Base-by-base conservation (phyloP, 2,113 vertebrate genomes). In the Chelonoidis abingdonii region DNA sequence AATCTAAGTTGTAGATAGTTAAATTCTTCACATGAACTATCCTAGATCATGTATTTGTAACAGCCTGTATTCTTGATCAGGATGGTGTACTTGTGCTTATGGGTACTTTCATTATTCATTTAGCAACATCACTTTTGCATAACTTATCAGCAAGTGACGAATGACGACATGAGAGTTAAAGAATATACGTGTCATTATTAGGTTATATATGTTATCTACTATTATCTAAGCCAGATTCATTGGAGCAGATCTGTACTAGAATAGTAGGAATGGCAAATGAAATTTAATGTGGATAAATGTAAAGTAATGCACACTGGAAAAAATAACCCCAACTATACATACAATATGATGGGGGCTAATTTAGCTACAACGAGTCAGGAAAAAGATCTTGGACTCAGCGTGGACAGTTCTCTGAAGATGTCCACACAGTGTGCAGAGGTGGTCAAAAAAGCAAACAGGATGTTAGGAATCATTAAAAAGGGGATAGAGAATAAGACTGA, bases 221-320 rank as follows among this genome's bases (percentile, higher is more conserved):
- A 56, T 21, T 76, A 87, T 21, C 5, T 80, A 76, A 83, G 50
- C 86, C n/a, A 92, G 80, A 94, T 88, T 92, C 41, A 25, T 78
- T 94, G 95, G 80, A 95, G 93, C 54, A 87, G 35, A 3, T 41
- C 38, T 87, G 17, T 89, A 96, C 82, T 38, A 52, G 49, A 93
- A 69, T 47, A 53, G 24, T 49, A 8, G 38, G 84, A 49, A 49
- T 49, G 47, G 9, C 47, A 49, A 49, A 49, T 49, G 47, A 49
- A 49, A 49, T 49, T 49, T 49, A 49, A 49, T 49, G 47, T 49
- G 47, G 47, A 49, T 10, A 49, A 49, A 49, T 49, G 47, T 49
- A 49, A 49, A 49, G 47, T 49, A 49, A 49, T 49, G 47, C 47
- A 49, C 47, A 1, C 3, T 49, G 47, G 47, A 49, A 49, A 49